phyloP scores from a whole-genome alignment of 2,888 invertebrate genomes.

The Helleia helle region DNA sequence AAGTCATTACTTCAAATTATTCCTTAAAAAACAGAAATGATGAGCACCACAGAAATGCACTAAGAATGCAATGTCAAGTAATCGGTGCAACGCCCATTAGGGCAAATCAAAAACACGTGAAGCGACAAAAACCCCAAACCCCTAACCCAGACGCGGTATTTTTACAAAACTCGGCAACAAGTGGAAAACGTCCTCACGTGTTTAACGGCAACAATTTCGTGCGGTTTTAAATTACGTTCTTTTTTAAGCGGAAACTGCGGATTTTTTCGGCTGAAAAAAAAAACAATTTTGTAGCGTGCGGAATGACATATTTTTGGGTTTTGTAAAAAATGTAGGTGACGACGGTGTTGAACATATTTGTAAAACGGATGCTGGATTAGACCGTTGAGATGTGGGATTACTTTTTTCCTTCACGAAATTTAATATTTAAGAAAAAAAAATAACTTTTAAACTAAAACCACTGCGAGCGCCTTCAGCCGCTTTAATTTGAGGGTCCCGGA shows the following conservation, averaged over 20 bases:
- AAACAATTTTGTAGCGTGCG: conserved; percentile 32
- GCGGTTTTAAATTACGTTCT: conserved; percentile 63
- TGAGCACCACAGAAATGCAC: conserved; percentile 11
- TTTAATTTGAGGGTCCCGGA: no score
- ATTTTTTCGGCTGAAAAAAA: conserved; percentile 51
- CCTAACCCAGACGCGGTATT: no score
- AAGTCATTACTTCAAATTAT: no score
- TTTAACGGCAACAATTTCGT: conserved; percentile 45
- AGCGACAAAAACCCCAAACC: conserved; percentile 32
- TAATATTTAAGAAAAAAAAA: no score
- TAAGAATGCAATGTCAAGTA: conserved; percentile 44
- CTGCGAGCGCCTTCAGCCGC: no score
- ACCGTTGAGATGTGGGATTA: no score
- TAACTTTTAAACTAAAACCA: no score
- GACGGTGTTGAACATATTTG: background rate
- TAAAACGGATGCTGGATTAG: conserved; percentile 6
- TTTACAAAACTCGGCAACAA: conserved; percentile 41
- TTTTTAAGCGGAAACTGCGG: conserved; percentile 61
- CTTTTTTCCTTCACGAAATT: background rate
- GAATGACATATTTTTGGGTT: conserved; percentile 12
- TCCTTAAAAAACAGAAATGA: background rate
- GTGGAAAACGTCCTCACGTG: conserved; percentile 52
- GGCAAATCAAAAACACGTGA: conserved; percentile 65
- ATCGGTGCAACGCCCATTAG: conserved; percentile 43
- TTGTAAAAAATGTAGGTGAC: conserved; percentile 3